phyloP scores from a whole-genome alignment of 2,888 invertebrate species.

The Vesta saturnalis region DNA sequence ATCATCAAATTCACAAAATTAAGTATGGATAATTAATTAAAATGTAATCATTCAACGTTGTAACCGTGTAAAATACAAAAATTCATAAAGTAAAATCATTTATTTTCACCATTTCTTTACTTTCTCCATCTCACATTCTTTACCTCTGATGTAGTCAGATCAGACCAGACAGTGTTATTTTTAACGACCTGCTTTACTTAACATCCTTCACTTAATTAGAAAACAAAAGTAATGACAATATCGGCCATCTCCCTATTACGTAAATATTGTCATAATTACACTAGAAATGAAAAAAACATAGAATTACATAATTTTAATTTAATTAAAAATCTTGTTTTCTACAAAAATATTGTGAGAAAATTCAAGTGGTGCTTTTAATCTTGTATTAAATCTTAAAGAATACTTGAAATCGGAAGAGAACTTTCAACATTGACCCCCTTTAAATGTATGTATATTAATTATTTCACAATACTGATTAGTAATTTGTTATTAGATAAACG shows the following conservation, averaged over 20 bases:
- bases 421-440: slow-evolving; percentile 20
- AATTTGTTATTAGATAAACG: too few relatives aligned
- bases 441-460: neutral
- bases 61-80: neutral
- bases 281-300: neutral
- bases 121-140: slow-evolving; percentile 22
- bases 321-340: neutral
- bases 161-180: slow-evolving; percentile 24
- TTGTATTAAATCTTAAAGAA: neutral
- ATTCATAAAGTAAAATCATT: neutral
- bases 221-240: slow-evolving; percentile 2
- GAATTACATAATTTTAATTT: neutral
- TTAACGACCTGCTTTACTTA: slow-evolving; percentile 26
- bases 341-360: neutral
- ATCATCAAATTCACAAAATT: too few relatives aligned
- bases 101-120: slow-evolving; percentile 9
- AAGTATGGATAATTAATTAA: too few relatives aligned
- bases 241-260: too few relatives aligned
- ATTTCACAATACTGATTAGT: neutral
- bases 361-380: neutral
- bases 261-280: neutral
- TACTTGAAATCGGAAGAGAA: slow-evolving; percentile 4
- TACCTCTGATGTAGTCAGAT: slow-evolving; percentile 19
- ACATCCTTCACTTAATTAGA: slow-evolving; percentile 6
- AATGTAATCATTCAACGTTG: neutral